Conservation (phyloP, 2,113 vertebrate genomes). For the Tragelaphus buxtoni region DNA sequence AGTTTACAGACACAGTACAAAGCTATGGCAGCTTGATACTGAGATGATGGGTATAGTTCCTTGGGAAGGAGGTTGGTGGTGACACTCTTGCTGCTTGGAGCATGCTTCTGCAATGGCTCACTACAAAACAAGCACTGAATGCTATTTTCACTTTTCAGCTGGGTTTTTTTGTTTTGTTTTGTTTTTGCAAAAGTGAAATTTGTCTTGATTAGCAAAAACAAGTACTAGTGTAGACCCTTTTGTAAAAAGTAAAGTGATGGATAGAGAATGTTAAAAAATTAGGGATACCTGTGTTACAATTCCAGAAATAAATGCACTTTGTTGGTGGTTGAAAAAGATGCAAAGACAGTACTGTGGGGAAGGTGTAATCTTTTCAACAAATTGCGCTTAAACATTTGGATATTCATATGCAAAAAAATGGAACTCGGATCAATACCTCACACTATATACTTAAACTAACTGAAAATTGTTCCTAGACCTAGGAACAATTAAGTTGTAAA, state of each 20-base stretch:
- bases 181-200: background rate
- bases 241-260: background rate
- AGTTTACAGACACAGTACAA: background rate
- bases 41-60: background rate
- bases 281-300: too few relatives aligned
- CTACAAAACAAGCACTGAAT: background rate
- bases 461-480: background rate
- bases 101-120: background rate
- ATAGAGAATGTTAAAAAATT: too few relatives aligned
- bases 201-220: background rate
- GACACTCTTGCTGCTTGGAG: background rate
- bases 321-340: too few relatives aligned
- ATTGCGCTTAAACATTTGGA: background rate
- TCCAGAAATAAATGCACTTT: too few relatives aligned
- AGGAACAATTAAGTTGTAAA: background rate
- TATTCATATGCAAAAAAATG: background rate
- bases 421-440: background rate
- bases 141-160: background rate
- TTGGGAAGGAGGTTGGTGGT: background rate
- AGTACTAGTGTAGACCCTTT: background rate
- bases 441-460: background rate
- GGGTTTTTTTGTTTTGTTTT: background rate
- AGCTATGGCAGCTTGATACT: background rate
- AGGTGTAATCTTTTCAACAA: background rate
- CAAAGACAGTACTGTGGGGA: too few relatives aligned